Percentiles rank a stretch among this genome's conserved stretches.
Evolutionary conservation across 2,113 vertebrate genomes (phyloP).

Genomic region (Gymnarchus niloticus): DNA sequence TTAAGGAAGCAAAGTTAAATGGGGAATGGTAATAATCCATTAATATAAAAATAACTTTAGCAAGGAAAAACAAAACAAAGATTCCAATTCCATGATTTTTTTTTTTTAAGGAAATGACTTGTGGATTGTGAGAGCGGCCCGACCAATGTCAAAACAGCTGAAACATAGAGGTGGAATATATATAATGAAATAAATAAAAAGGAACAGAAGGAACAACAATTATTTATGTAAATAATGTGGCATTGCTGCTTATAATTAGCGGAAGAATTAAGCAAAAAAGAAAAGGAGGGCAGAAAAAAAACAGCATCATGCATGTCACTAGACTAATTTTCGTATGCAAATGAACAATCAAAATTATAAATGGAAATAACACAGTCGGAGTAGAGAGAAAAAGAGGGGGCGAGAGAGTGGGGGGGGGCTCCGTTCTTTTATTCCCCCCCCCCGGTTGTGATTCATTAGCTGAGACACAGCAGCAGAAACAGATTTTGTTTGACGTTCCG

Average conservation of each 20-base stretch:
- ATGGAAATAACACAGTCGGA: slow-evolving; percentile 93
- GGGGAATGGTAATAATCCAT: slow-evolving; percentile 57
- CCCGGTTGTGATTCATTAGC: slow-evolving; percentile 85
- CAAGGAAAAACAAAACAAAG: slow-evolving; percentile 55
- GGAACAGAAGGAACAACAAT: slow-evolving; percentile 99
- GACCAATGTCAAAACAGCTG: slow-evolving; percentile 65
- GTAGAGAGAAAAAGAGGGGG: slow-evolving; percentile 47
- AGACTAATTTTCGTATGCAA: slow-evolving; percentile 98
- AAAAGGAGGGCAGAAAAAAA: slow-evolving; percentile 58
- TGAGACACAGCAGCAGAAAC: slow-evolving; percentile 55
- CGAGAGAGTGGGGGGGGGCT: slow-evolving; percentile 57
- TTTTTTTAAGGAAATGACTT: slow-evolving; percentile 51
- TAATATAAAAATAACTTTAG: slow-evolving; percentile 54
- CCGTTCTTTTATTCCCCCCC: slow-evolving; percentile 32
- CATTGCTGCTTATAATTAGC: slow-evolving; percentile 99
- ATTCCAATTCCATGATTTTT: slow-evolving; percentile 43
- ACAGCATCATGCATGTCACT: slow-evolving; percentile 89
- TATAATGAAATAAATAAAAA: slow-evolving; percentile 58
- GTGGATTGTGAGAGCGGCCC: slow-evolving; percentile 38
- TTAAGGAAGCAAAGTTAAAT: slow-evolving; percentile 34
- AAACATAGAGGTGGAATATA: slow-evolving; percentile 51
- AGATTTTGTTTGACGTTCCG: slow-evolving; percentile 72
- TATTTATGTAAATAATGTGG: slow-evolving; percentile 99
- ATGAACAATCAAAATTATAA: slow-evolving; percentile 98
- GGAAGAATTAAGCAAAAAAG: slow-evolving; percentile 68